Evolutionary conservation across 1,140 invertebrate species (phyloP), one percentile per base, ranked within the genome.

Genomic region (Hestina assimilis): DNA sequence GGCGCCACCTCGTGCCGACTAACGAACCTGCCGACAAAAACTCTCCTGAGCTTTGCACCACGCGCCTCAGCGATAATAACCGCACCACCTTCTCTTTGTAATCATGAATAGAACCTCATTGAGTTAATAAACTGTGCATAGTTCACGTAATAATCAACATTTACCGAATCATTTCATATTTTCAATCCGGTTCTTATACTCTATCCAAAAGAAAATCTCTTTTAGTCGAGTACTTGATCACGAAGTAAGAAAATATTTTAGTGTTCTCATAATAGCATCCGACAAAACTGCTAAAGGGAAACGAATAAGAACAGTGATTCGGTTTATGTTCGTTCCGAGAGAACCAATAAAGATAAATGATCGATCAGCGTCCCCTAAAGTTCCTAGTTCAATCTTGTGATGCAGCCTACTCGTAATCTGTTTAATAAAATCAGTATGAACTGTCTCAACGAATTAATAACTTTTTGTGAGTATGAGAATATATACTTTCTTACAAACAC

Each of bases 1-100:
- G 70, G 74, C 75, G 79, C 68, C 82, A 79, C 77, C 79, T 83
- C 74, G 69, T 71, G 75, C 68, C 68, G 65, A 69, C 83, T 84
- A 84, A 84, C 83, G 81, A 84, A 77, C 75, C 75, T 69, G 66
- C 75, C 74, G 71, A 78, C 77, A 82, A 81, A 83, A 78, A 74
- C 73, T 73, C 64, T 63, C 65, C 55, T 46, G 58, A 62, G 47
- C 62, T 55, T 41, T 46, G 48, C 38, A 54, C 55, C 61, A 66
- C 59, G 53, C 63, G 59, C 66, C 60, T 50, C 58, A 38, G 24
- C 53, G 33, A 50, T 64, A 64, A 66, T 70, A 63, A 69, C 66
- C 43, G 40, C 58, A 53, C 48, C 31, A 45, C 48, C 47, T 53
- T 47, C 33, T 33, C 31, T 59, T 53, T 52, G 42, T 42, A 20